Conservation (phyloP, 2,797 vertebrate genomes). For the Bradypus variegatus region DNA sequence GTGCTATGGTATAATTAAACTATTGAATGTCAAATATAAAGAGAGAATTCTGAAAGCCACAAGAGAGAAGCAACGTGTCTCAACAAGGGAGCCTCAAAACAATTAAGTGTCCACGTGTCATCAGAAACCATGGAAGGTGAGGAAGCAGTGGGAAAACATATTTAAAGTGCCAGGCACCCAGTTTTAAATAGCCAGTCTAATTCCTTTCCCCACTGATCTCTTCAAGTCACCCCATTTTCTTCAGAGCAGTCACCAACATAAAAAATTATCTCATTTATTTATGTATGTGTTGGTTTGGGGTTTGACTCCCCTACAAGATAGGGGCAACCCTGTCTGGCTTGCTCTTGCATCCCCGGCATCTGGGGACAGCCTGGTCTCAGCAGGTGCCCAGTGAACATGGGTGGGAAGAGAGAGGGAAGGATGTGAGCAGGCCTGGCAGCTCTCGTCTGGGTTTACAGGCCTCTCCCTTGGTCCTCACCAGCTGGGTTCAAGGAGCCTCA, state of each 20-base stretch:
- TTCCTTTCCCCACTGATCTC: not conserved
- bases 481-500: not conserved
- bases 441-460: not conserved
- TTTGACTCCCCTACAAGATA: not conserved
- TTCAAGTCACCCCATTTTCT: not conserved
- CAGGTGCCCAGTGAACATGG: not conserved
- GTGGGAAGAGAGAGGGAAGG: not conserved
- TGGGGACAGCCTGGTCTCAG: not conserved
- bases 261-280: not conserved
- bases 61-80: too few species aligned
- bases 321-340: not conserved
- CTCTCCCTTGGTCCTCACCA: not conserved
- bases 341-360: not conserved
- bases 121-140: too few species aligned
- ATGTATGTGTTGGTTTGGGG: not conserved
- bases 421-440: not conserved
- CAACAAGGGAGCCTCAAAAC: too few species aligned
- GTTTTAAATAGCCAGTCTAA: not conserved
- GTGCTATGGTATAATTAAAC: too few species aligned
- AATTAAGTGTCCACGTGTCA: too few species aligned
- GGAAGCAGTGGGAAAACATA: too few species aligned
- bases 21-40: too few species aligned
- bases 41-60: too few species aligned
- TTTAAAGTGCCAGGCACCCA: not conserved
- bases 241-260: not conserved